These are phyloP conservation scores for Paradisaea rubra DNA, from an alignment of 2,113 vertebrate genomes.

Conservation along the genomic window DNA sequence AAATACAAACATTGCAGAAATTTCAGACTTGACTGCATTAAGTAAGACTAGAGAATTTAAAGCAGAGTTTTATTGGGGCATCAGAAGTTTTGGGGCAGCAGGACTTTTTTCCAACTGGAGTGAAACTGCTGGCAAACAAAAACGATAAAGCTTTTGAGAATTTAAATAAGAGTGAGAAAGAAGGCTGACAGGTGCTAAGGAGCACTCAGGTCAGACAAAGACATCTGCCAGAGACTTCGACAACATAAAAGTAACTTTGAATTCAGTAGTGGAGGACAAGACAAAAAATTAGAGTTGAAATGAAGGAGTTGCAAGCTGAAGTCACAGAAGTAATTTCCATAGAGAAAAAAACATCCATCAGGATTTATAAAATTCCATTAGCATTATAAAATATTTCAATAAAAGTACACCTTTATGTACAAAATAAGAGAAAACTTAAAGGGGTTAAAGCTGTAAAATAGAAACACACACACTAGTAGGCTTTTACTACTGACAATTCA, in stretches of 20 bases:
- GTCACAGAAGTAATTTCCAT: neutral
- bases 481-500: neutral
- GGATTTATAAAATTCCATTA: neutral
- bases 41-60: neutral
- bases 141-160: neutral
- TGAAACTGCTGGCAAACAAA: neutral
- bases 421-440: neutral
- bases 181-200: conserved; percentile 1
- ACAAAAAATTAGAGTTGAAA: neutral
- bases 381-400: neutral
- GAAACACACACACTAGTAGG: neutral
- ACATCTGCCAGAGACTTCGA: conserved; percentile 9
- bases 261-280: neutral
- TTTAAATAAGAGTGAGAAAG: neutral
- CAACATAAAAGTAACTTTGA: neutral
- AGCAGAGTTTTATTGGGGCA: neutral
- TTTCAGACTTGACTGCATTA: neutral
- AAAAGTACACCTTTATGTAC: neutral
- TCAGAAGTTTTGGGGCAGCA: neutral
- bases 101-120: neutral
- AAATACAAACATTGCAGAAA: neutral
- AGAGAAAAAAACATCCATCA: neutral
- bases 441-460: neutral
- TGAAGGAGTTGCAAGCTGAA: neutral
- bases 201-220: neutral